Conservation (phyloP, 92 coral and sea anemone genomes). For the Umimayanthus chanpuru region DNA sequence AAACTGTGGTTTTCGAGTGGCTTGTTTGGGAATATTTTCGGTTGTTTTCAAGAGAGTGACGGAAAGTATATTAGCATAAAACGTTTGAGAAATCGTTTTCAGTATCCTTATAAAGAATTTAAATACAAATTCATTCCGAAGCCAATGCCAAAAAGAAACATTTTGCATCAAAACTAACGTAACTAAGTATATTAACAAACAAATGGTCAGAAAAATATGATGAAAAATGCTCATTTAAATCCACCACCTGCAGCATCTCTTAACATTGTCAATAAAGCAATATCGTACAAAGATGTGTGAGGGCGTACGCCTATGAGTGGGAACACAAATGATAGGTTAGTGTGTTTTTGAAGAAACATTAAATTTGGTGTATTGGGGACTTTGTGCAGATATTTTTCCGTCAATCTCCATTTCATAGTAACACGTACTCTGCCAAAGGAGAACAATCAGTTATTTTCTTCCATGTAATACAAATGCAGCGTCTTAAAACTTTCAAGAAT, state of each 20-base stretch:
- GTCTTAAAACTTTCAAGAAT: neutral
- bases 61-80: neutral
- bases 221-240: neutral
- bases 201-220: neutral
- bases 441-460: neutral
- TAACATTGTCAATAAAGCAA: neutral
- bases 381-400: neutral
- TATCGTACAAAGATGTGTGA: neutral
- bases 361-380: neutral
- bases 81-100: neutral
- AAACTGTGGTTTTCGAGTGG: neutral
- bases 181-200: neutral
- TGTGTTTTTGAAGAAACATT: neutral
- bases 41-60: neutral
- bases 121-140: neutral
- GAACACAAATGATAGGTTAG: neutral
- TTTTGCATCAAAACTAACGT: neutral
- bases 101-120: neutral
- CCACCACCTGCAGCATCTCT: conserved; percentile 14
- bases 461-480: neutral
- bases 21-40: neutral
- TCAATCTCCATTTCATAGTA: neutral
- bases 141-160: neutral
- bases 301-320: neutral
- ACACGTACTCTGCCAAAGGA: neutral